These are phyloP conservation scores for Cranoglanis bouderius DNA, from an alignment of 2,113 vertebrate genomes.

Conservation along the genomic window DNA sequence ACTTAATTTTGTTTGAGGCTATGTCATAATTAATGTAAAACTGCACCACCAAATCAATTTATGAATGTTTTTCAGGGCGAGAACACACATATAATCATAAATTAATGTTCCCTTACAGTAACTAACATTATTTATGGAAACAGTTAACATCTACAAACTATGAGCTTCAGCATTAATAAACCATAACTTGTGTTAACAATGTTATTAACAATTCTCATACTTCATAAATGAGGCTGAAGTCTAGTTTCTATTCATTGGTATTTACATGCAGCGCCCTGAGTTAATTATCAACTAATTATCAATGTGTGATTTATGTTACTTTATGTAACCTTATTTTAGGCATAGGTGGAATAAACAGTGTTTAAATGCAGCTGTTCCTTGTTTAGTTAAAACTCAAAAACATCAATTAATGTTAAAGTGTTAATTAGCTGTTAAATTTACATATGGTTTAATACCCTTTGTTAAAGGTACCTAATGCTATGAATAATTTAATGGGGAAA, in stretches of 20 bases:
- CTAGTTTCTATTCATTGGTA: not conserved
- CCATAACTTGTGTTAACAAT: not conserved
- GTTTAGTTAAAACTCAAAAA: not conserved
- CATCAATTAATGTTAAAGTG: not conserved
- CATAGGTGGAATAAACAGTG: not conserved
- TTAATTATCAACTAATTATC: not conserved
- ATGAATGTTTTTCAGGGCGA: not conserved
- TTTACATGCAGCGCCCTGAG: not conserved
- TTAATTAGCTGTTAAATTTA: not conserved
- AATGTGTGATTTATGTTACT: not conserved
- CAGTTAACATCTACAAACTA: not conserved
- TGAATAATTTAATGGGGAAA: not conserved
- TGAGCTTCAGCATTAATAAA: not conserved
- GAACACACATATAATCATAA: not conserved
- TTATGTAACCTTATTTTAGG: not conserved
- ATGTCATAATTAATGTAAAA: not conserved
- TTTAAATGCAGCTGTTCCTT: not conserved
- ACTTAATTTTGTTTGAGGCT: not conserved
- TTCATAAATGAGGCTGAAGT: not conserved
- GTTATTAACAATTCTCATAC: not conserved
- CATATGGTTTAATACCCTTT: not conserved
- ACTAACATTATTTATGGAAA: not conserved
- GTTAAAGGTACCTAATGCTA: not conserved
- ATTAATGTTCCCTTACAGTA: not conserved
- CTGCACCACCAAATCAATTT: not conserved